phyloP scores from a whole-genome alignment of 2,888 invertebrate species.

The Lycophotia porphyrea region DNA sequence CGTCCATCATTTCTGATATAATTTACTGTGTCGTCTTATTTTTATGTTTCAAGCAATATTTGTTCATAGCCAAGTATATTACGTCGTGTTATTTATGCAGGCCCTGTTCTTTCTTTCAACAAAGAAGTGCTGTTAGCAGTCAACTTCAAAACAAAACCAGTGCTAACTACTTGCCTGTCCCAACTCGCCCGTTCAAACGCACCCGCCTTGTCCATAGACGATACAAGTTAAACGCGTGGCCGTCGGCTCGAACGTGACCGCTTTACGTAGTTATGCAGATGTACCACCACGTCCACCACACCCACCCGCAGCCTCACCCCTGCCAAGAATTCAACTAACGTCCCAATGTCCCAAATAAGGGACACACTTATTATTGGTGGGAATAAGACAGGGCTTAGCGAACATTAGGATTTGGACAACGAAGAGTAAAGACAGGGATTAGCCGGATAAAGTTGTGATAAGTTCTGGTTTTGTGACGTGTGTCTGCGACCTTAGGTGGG shows the following conservation, averaged over 20 bases:
- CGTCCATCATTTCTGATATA: not conserved
- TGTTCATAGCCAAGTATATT: not conserved
- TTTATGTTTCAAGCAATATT: not conserved
- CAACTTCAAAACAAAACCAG: not conserved
- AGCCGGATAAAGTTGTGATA: constrained; percentile 58
- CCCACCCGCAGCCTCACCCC: constrained; percentile 60
- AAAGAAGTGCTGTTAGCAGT: not conserved
- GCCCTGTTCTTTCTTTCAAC: not conserved
- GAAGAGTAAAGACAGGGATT: constrained; percentile 73
- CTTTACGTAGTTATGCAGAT: constrained; percentile 89
- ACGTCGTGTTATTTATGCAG: not conserved
- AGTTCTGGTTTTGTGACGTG: constrained; percentile 49
- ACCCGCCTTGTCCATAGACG: constrained; percentile 72
- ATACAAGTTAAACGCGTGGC: constrained; percentile 83
- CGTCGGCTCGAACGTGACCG: constrained; percentile 84
- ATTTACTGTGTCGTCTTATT: constrained; percentile 5
- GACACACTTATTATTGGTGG: constrained; percentile 80
- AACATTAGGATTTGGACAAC: constrained; percentile 77
- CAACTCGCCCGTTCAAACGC: constrained; percentile 64
- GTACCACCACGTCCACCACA: constrained; percentile 65
- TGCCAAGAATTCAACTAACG: constrained; percentile 84
- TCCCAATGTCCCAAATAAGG: constrained; percentile 72
- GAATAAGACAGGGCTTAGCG: constrained; percentile 74
- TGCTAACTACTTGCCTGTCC: constrained; percentile 37
- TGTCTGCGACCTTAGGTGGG: constrained; percentile 39